Base-by-base conservation (phyloP, 2,797 vertebrate genomes). In the Dendrocincla tyrannina region DNA sequence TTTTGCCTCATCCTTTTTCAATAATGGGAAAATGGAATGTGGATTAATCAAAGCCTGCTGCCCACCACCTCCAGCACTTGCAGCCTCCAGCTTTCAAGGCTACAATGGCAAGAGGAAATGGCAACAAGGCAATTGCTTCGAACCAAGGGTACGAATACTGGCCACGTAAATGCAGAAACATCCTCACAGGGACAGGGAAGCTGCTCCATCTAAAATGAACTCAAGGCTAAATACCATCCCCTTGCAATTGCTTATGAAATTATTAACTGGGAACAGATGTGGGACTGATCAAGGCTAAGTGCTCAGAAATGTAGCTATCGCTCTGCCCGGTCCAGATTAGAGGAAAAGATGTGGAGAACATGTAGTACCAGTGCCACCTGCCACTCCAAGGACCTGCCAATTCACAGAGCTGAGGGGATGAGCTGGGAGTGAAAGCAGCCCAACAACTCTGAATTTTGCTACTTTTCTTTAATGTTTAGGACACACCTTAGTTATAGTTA, bases 61-160 rank as follows among this genome's bases (percentile, higher is more conserved):
- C 63, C 95, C 83, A 84, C 90, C 72, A 52, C 89, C 93, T 93
- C 95, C 89, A 93, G 92, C 95, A 75, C 60, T 91, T 59, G 59
- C 42, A 59, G 64, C 92, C 93, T 96, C 89, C 79, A 87, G 84
- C 91, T 92, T 88, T 93, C 88, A 92, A 66, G 88, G 84, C 88
- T 90, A 59, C 75, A 67, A 59, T 17, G 76, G 80, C 72, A 92
- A 72, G 41, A 85, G 85, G 55, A 91, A 88, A 95, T 6, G 63
- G 68, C 76, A 93, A 79, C 52, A 74, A 94, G 82, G 64, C 85
- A 80, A 63, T 30, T 78, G 60, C 84, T 88, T 89, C 22, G 2
- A 95, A 68, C 30, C 77, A 87, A 94, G 49, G 52, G 35, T 56
- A 95, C 2, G 4, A 77, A 64, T 33, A 30, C 52, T 33, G 59